Evolutionary conservation across 2,113 vertebrate species (phyloP).

Genomic region (Phoenicopterus ruber): DNA sequence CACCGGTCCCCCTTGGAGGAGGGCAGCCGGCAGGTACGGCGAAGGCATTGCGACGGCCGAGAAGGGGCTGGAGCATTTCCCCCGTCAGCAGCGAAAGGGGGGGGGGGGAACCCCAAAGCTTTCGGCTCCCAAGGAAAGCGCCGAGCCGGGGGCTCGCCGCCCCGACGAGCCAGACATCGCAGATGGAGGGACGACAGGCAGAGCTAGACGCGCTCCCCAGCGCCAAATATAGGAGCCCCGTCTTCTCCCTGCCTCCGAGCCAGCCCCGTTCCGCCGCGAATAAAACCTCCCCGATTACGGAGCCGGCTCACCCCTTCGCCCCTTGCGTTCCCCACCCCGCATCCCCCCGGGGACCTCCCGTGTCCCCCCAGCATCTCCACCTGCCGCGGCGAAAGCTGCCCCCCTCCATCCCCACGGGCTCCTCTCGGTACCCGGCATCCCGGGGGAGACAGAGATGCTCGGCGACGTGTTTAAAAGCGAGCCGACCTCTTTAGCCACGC

Average conservation of each 20-base stretch:
- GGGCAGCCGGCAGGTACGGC: background rate
- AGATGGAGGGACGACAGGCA: background rate
- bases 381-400: fast-evolving
- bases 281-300: background rate
- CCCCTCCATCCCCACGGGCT: background rate
- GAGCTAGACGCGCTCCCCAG: background rate
- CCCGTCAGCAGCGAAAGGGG: background rate
- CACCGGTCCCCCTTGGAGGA: background rate
- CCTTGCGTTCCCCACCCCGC: fast-evolving
- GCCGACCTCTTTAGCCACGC: background rate
- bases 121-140: background rate
- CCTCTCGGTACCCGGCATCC: background rate
- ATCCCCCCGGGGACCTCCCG: fast-evolving
- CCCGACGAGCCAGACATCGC: background rate
- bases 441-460: background rate
- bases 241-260: background rate
- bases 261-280: background rate
- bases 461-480: background rate
- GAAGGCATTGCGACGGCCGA: background rate
- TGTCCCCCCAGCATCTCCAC: background rate
- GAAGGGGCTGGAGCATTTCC: background rate
- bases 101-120: background rate
- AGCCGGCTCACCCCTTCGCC: background rate
- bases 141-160: background rate
- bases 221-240: background rate